A percentile compares a stretch with the other conserved stretches of the same genome.
Conservation (phyloP, 2,888 invertebrate genomes). For the Tenthredo scrophulariae region DNA sequence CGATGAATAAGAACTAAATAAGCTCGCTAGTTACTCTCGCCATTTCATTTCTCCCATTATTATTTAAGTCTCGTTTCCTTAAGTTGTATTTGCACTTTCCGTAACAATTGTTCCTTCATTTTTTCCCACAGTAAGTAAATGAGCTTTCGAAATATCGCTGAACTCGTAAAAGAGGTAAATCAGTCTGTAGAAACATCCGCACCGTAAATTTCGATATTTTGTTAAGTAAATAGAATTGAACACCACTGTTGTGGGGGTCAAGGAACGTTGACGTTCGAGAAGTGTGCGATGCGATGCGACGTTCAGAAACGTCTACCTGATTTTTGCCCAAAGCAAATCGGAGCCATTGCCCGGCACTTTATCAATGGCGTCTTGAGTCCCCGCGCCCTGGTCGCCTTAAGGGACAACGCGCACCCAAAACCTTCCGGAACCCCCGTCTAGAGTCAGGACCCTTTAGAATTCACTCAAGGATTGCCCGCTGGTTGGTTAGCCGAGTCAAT, state of each 20-base stretch:
- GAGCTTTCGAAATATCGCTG: neutral
- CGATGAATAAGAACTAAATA: slow-evolving; percentile 1
- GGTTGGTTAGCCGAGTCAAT: slow-evolving; percentile 64
- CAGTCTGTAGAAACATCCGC: neutral
- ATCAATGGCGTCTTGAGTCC: slow-evolving; percentile 50
- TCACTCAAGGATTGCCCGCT: slow-evolving; percentile 61
- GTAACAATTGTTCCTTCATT: neutral
- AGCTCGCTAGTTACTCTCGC: neutral
- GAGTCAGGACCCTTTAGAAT: slow-evolving; percentile 49
- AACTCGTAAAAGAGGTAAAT: neutral
- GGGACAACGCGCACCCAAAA: slow-evolving; percentile 49
- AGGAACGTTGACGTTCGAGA: slow-evolving; percentile 24
- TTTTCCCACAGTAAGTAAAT: neutral
- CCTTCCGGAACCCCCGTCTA: slow-evolving; percentile 49
- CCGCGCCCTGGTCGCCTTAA: slow-evolving; percentile 47
- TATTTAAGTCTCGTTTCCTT: neutral
- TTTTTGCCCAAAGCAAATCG: slow-evolving; percentile 49
- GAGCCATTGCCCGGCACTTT: slow-evolving; percentile 53
- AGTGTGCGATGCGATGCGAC: neutral
- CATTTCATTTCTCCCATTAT: slow-evolving; percentile 17
- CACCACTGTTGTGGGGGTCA: slow-evolving; percentile 37
- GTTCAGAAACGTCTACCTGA: slow-evolving; percentile 34
- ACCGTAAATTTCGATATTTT: neutral
- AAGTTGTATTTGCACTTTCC: neutral
- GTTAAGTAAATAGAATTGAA: slow-evolving; percentile 37